Evolutionary conservation across 2,888 invertebrate genomes (phyloP).

Genomic region (Parnassius apollo): DNA sequence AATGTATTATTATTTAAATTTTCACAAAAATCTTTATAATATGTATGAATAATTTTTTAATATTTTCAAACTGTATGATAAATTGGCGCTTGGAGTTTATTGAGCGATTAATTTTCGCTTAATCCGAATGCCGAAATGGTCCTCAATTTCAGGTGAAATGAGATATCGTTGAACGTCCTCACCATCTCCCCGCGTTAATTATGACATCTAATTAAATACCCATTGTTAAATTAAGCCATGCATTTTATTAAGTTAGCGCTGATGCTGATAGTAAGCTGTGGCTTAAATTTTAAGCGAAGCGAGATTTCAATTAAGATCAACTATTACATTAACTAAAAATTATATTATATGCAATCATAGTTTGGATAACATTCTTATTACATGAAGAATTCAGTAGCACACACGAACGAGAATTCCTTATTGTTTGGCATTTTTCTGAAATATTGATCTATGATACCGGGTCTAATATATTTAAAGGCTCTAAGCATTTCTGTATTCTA

Average conservation of each 20-base stretch:
- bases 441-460: too few species aligned
- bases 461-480: too few species aligned
- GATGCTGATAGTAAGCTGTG: conserved; percentile 29
- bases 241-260: conserved; percentile 67
- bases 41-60: too few species aligned
- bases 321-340: too few species aligned
- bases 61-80: neutral
- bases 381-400: too few species aligned
- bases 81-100: conserved; percentile 10
- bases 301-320: conserved; percentile 8
- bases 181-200: conserved; percentile 45
- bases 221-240: conserved; percentile 66
- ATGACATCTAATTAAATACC: conserved; percentile 72
- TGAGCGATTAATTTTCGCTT: conserved; percentile 17
- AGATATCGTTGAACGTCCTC: conserved; percentile 15
- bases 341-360: too few species aligned
- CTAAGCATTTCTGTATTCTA: too few species aligned
- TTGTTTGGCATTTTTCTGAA: too few species aligned
- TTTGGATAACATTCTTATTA: too few species aligned
- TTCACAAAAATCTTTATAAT: too few species aligned
- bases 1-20: too few species aligned
- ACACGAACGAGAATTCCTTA: too few species aligned
- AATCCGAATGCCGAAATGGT: conserved; percentile 9
- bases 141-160: conserved; percentile 16
- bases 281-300: neutral